Evolutionary conservation across 2,888 invertebrate species (phyloP), one percentile per base, ranked within the genome.

Genomic region (Synanthedon formicaeformis): DNA sequence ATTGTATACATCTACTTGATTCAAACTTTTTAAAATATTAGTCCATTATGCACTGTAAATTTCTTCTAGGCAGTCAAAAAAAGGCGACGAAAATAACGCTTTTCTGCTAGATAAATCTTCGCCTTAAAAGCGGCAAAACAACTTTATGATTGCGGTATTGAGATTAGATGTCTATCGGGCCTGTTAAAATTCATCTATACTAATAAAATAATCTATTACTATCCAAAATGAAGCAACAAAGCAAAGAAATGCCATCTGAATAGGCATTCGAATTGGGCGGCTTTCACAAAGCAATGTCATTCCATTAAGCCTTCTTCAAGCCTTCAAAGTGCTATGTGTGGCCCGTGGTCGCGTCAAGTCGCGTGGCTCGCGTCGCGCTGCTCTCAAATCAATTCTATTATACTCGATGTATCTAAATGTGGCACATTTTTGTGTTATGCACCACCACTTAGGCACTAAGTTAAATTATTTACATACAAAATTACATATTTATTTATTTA

Each of bases 201-300:
- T 84, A 83, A 85, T 86, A 85, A 85, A 84, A 84, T 81, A 81
- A 78, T 76, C 83, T 86, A 82, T 86, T 82, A 84, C 83, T 81
- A 78, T 80, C 81, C 75, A 71, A 86, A 86, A 86, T 86, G 75
- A 87, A 84, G 81, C 81, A 86, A 86, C 86, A 87, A 87, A 80
- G 82, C 76, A 78, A 75, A 80, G 82, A 85, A 81, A 85, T 85
- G 84, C 86, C 83, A 85, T 84, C 80, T 87, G 83, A 87, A 87
- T 86, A 81, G 84, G 84, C 86, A 84, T 85, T 82, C 78, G 84
- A 86, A 86, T 86, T 87, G 85, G 86, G 85, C 87, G 87, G 87
- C 81, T 76, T 70, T 75, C 69, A 84, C 86, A 87, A 87, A 86
- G 79, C 79, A 73, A 72, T 85, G 86, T 86, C 86, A 87, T 84